Evolutionary conservation across 2,888 invertebrate species (phyloP).

Genomic region (Stenchaetothrips biformis): DNA sequence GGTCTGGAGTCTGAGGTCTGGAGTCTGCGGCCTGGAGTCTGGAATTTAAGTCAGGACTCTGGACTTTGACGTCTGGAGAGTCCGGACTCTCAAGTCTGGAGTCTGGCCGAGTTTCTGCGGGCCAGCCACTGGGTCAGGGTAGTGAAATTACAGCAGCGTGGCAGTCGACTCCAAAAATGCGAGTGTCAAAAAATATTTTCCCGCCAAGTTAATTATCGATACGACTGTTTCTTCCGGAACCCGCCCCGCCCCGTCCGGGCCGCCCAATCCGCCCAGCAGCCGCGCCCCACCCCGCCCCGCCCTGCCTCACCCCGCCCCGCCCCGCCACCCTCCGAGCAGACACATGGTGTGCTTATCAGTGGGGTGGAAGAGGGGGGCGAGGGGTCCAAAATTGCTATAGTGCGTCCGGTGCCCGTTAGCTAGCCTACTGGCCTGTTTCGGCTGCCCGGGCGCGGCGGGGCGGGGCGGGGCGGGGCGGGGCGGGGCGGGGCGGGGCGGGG

Average conservation of each 20-base stretch:
- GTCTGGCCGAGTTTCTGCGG: too few species aligned
- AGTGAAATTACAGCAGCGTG: too few species aligned
- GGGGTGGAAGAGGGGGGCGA: neutral
- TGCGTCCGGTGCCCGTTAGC: slow-evolving; percentile 11
- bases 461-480: neutral
- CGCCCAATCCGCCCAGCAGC: neutral
- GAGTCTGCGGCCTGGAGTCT: too few species aligned
- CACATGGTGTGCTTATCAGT: neutral
- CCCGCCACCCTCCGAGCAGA: too few species aligned
- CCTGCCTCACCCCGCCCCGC: neutral
- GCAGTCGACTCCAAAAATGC: too few species aligned
- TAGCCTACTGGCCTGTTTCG: slow-evolving; percentile 4
- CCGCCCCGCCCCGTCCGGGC: neutral
- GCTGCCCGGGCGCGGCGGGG: neutral
- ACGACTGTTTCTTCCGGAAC: neutral
- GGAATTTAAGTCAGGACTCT: too few species aligned
- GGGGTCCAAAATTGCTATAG: neutral
- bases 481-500: neutral
- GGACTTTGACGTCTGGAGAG: too few species aligned
- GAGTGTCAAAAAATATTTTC: neutral
- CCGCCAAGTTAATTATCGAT: neutral
- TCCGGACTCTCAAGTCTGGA: too few species aligned
- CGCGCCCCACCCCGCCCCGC: neutral
- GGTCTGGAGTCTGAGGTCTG: too few species aligned
- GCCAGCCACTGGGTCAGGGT: too few species aligned